phyloP scores from a whole-genome alignment of 2,888 invertebrate genomes.

The Zygothrica quintamaculata region DNA sequence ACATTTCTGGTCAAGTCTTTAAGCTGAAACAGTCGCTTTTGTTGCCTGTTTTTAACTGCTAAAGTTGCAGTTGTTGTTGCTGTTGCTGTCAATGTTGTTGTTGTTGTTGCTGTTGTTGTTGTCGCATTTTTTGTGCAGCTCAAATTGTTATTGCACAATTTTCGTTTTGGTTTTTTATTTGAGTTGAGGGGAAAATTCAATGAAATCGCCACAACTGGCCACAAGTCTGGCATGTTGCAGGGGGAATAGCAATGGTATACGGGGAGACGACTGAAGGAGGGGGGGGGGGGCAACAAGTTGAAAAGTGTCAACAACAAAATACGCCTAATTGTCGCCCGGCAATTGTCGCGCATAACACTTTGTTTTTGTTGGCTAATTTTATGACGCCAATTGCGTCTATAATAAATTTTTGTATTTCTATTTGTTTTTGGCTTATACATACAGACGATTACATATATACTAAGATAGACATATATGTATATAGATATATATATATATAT shows the following conservation, averaged over 20 bases:
- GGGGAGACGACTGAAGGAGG: too few species aligned
- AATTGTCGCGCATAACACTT: conserved; percentile 76
- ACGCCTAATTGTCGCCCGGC: conserved; percentile 73
- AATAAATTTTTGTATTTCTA: conserved; percentile 32
- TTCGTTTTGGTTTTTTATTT: conserved; percentile 26
- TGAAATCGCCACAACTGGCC: conserved; percentile 56
- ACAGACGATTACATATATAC: neutral
- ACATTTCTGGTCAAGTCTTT: conserved; percentile 30
- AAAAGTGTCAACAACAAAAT: conserved; percentile 69
- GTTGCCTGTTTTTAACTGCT: conserved; percentile 22
- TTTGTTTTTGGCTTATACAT: conserved; percentile 17
- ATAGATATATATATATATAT: conserved; percentile 3
- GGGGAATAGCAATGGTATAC: too few species aligned
- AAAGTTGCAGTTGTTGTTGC: conserved; percentile 14
- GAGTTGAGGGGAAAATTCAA: conserved; percentile 51
- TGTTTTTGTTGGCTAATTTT: conserved; percentile 69
- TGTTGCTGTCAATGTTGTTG: too few species aligned
- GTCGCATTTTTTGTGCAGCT: conserved; percentile 80
- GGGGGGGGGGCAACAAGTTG: conserved; percentile 5
- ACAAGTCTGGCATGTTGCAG: neutral
- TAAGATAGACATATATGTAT: neutral
- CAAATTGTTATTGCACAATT: conserved; percentile 83
- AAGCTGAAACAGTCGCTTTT: conserved; percentile 43
- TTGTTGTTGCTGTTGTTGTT: conserved; percentile 63
- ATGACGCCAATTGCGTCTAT: conserved; percentile 44